Evolutionary conservation across 37 sponge, comb jelly and placozoan species (phyloP).

Genomic region (Diacarnus erythraeanus): DNA sequence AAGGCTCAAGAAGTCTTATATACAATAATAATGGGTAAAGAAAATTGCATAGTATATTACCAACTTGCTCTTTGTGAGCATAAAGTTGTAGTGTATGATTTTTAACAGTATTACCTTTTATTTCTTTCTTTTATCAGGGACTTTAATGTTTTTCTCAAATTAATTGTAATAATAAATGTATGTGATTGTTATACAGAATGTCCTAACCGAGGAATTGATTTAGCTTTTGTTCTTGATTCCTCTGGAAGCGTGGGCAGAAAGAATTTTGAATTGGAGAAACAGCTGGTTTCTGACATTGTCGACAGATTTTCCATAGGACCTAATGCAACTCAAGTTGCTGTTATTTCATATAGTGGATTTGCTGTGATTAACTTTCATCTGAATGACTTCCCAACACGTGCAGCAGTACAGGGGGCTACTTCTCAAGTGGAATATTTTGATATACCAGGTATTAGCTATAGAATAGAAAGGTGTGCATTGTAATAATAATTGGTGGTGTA

Average conservation of each 20-base stretch:
- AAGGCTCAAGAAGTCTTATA: too few species aligned
- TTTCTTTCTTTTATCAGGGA: too few species aligned
- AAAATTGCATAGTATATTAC: too few species aligned
- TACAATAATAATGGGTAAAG: too few species aligned
- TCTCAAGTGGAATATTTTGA: conserved; percentile 12
- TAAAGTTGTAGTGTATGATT: too few species aligned
- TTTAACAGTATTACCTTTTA: too few species aligned
- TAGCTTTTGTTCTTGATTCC: conserved; percentile 37
- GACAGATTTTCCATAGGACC: conserved; percentile 35
- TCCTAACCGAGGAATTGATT: conserved; percentile 33
- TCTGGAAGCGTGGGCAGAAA: conserved; percentile 44
- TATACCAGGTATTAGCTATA: not conserved
- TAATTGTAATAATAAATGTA: not conserved
- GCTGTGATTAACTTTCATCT: conserved; percentile 15
- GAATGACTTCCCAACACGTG: conserved; percentile 8
- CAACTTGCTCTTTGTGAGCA: too few species aligned
- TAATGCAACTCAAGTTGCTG: conserved; percentile 33
- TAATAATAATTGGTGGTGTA: too few species aligned
- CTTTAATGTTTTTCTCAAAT: too few species aligned
- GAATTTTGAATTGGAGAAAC: conserved; percentile 28
- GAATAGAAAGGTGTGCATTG: too few species aligned
- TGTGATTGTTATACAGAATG: conserved; percentile 16
- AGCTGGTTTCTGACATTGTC: conserved; percentile 30
- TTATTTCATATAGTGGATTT: conserved; percentile 29
- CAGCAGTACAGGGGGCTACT: conserved; percentile 8